Base-by-base conservation (phyloP, 2,888 invertebrate species). In the Apamea crenata region DNA sequence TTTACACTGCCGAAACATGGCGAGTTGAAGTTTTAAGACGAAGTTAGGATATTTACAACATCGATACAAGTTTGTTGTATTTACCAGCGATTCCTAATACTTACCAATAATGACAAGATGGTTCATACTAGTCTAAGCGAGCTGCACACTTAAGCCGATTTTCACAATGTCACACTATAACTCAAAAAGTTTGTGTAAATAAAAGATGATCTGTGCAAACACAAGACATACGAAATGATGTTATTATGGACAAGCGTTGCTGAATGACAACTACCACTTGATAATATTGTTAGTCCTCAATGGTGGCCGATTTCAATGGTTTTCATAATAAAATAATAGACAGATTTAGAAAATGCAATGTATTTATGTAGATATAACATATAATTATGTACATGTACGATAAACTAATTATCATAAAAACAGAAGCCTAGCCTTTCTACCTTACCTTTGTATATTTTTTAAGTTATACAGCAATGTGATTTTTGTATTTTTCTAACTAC, bases 401-500 rank as follows among this genome's bases (percentile, higher is more conserved):
- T 80, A 81, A 79, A 85, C 78, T 81, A 74, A 75, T 75, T 78
- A 81, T 86, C 84, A 85, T 82, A 91, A 94, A 95, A 95, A 95
- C 95, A 95, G 95, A 95, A 96, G 95, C 95, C 95, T 36, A 36
- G 36, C 36, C 65, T 2, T 91, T 78, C 73, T 90, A 82, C 88
- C 93, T 94, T 94, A 95, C 95, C 95, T 94, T 84, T 65, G 44
- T 50, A 80, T 78, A 90, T 80, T 89, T 74, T 82, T 94, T 95
- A 96, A 90, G 93, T 90, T 92, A 96, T 95, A 95, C 95, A 93
- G 95, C 95, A 96, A 95, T 95, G 95, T 66, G 95, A 96, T 93
- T 96, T 96, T 94, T 95, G 94, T 71, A 95, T 95, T 93, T 96
- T 96, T 94, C 94, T 96, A 94, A 95, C 93, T 93, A 96, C 92